Evolutionary conservation across 2,888 invertebrate species (phyloP).

Genomic region (Eupithecia pulchellata): DNA sequence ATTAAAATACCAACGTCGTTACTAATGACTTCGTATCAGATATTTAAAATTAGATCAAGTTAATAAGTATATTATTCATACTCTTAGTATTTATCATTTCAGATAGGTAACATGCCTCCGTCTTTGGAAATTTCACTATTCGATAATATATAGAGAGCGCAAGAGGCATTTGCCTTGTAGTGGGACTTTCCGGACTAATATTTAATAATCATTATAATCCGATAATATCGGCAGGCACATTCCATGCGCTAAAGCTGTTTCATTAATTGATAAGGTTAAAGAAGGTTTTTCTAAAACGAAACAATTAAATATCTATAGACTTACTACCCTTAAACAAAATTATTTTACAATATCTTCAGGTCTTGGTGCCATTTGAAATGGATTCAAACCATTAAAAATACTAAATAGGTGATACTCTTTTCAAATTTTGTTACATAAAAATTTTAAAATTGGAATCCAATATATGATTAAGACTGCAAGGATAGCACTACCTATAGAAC

Average conservation of each 20-base stretch:
- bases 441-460: no score
- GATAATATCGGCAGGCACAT: background rate
- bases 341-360: background rate
- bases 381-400: background rate
- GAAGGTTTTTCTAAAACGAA: background rate
- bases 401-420: background rate
- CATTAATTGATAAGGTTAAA: background rate
- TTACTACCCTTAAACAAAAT: background rate
- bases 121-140: no score
- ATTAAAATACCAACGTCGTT: background rate
- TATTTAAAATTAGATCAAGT: background rate
- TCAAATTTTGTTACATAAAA: background rate
- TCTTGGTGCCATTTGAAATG: background rate
- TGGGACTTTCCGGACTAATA: no score
- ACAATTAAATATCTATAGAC: background rate
- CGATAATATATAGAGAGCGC: no score
- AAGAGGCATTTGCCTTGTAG: no score
- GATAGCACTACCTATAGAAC: no score
- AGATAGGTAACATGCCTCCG: background rate
- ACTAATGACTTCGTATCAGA: background rate
- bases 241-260: background rate
- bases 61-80: background rate
- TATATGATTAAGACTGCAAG: no score
- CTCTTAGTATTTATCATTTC: background rate
- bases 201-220: background rate